Percentiles rank a stretch among this genome's conserved stretches.
phyloP scores from a whole-genome alignment of 2,888 invertebrate genomes.

The Crossocerus cetratus region DNA sequence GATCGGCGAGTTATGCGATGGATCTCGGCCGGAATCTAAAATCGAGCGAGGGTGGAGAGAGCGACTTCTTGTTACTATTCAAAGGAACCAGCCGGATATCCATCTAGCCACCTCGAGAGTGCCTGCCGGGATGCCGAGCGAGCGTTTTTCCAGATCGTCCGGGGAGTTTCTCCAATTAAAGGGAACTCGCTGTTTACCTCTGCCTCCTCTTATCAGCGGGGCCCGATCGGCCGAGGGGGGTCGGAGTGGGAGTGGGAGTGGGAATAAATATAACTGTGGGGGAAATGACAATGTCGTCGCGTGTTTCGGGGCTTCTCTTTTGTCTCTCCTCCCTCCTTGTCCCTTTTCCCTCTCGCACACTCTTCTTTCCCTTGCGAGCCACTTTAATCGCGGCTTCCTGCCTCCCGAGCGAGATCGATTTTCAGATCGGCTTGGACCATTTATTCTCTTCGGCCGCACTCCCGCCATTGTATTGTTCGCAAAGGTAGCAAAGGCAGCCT shows the following conservation, averaged over 20 bases:
- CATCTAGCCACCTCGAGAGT: conserved; percentile 32
- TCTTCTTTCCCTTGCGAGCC: too few species aligned
- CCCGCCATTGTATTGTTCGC: conserved; percentile 40
- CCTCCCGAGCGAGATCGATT: conserved; percentile 31
- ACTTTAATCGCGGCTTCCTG: too few species aligned
- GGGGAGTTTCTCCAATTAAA: conserved; percentile 52
- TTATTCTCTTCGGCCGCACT: conserved; percentile 39
- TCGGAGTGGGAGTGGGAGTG: conserved; percentile 31
- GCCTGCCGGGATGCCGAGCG: neutral
- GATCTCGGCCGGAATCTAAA: conserved; percentile 64
- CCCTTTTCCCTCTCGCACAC: conserved; percentile 6
- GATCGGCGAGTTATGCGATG: conserved; percentile 56
- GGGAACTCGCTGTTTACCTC: conserved; percentile 34
- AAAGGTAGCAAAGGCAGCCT: too few species aligned
- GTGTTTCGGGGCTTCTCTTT: neutral
- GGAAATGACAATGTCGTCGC: conserved; percentile 18
- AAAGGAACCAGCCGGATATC: conserved; percentile 59
- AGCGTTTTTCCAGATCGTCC: conserved; percentile 40
- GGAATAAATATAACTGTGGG: conserved; percentile 35
- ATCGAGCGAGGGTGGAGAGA: conserved; percentile 52
- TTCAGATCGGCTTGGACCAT: conserved; percentile 34
- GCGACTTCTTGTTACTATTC: conserved; percentile 63
- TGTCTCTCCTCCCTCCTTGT: conserved; percentile 8
- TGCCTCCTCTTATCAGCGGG: conserved; percentile 36
- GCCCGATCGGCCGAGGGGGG: conserved; percentile 32